Evolutionary conservation across 2,797 vertebrate genomes (phyloP), one percentile per base, ranked within the genome.

Genomic region (Cottoperca gobio): DNA sequence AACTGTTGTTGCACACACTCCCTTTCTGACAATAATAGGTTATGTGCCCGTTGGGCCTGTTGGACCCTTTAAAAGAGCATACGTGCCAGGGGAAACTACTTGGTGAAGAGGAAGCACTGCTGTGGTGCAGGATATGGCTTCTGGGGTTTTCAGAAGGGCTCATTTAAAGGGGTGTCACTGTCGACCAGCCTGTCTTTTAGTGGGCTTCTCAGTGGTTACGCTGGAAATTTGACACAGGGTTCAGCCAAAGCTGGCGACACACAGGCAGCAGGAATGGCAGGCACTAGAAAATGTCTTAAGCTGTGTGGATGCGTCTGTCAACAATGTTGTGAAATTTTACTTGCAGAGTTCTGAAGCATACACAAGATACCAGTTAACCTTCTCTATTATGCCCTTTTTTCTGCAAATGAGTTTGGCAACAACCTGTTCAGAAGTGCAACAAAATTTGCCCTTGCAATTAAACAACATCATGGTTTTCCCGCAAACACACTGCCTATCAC

Each of bases 91-190:
- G 85, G 85, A 86, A 91, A 83, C 64, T 70, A 55, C 82, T 90
- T 40, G 23, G 79, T 76, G 39, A 89, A 91, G 73, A 90, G 93
- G 93, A 94, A 94, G 85, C 81, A 33, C 72, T 71, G 76, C 93
- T 93, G 94, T 81, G 93, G 93, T 91, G 77, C 91, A 94, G 92
- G 93, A 93, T 92, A 94, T 94, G 94, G 94, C 86, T 94, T 94
- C 70, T 91, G 83, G 86, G 93, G 90, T 95, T 95, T 94, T 77
- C 62, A 76, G 61, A 94, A 90, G 72, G 88, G 83, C 81, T 93
- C 89, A 94, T 91, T 95, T 95, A 92, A 93, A 92, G 87, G 94
- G 92, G 92, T 93, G 93, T 93, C 92, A 77, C 93, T 92, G 84
- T 89, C 70, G 53, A 89, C 90, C 90, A 89, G 92, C 58, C 74